Conservation (phyloP, 2,888 invertebrate genomes). For the Morinoia aosen region DNA sequence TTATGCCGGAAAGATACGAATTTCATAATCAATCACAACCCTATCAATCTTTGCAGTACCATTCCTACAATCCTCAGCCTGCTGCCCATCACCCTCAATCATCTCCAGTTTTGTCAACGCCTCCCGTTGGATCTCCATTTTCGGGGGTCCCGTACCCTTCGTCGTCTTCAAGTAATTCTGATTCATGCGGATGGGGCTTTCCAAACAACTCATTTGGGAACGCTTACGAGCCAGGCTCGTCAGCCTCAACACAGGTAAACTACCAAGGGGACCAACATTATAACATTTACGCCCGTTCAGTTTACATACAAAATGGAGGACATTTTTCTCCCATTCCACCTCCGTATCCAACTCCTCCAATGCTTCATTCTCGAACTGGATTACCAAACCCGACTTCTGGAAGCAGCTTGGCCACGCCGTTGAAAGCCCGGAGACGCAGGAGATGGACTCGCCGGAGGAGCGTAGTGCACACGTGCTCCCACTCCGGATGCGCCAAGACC, state of each 20-base stretch:
- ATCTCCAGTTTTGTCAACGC: constrained; percentile 18
- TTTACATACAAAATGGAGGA: constrained; percentile 60
- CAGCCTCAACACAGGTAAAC: constrained; percentile 1
- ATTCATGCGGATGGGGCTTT: constrained; percentile 36
- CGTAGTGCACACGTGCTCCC: constrained; percentile 72
- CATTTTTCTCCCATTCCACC: constrained; percentile 46
- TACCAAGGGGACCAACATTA: constrained; percentile 62
- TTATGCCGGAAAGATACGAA: neutral
- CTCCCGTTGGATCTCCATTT: constrained; percentile 41
- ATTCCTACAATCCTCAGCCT: constrained; percentile 22
- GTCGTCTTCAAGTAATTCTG: constrained; percentile 8
- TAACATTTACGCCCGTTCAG: constrained; percentile 63
- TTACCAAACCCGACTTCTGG: constrained; percentile 25
- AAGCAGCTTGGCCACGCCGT: constrained; percentile 44
- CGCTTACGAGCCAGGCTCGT: neutral
- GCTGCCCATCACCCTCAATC: constrained; percentile 1
- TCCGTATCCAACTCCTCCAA: constrained; percentile 44
- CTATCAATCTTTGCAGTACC: constrained; percentile 33
- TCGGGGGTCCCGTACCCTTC: constrained; percentile 28
- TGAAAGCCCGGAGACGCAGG: constrained; percentile 72
- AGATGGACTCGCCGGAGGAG: constrained; percentile 74
- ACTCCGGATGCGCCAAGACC: constrained; percentile 75
- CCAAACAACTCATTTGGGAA: constrained; percentile 1
- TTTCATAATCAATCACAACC: constrained; percentile 34
- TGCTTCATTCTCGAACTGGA: constrained; percentile 15